Base-by-base conservation (phyloP, 2,113 vertebrate genomes). In the Gallinago media region DNA sequence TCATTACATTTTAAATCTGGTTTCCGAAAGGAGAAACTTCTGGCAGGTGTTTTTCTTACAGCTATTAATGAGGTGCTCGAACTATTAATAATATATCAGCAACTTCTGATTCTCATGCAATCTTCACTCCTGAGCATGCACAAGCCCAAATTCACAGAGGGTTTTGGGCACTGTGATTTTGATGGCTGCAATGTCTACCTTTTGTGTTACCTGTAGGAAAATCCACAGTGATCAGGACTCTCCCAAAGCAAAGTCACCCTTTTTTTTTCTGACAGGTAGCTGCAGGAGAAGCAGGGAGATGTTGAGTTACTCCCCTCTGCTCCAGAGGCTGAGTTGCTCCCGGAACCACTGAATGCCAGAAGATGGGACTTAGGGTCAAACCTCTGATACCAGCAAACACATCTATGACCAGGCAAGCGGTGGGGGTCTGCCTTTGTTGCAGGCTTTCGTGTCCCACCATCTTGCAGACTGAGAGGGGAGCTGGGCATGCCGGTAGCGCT, bases 191-290 rank as follows among this genome's bases (percentile, higher is more conserved):
- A 13, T 6, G 8, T 36, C 26, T 52, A 61, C 20, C 6, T 68
- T 88, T 59, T 79, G 31, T 82, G 20, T 21, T 29, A n/a, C 15
- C 27, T 34, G 5, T 55, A 75, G 58, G 29, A 82, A 95, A 85
- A 75, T 21, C 32, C 3, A 0, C 3, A 65, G 34, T 2, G 1
- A 55, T 3, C 72, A 13, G 44, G 42, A 52, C 29, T 56, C 2
- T 47, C 2, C 47, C 32, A 82, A 83, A 85, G 17, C 50, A 50
- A 91, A 75, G 34, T 29, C 31, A 54, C 3, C 3, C 3, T 0
- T 46, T 31, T 52, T 44, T 47, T 78, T 56, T 2, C 46, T 58
- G 46, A 11, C 0, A 4, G 6, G 11, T 13, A 36, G 18, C 38
- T 76, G 58, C 40, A 52, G 44, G 23, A 88, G 25, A 83, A 66